These are phyloP conservation scores for Colletes latitarsis DNA, from an alignment of 1,140 invertebrate species.

Conservation along the genomic window DNA sequence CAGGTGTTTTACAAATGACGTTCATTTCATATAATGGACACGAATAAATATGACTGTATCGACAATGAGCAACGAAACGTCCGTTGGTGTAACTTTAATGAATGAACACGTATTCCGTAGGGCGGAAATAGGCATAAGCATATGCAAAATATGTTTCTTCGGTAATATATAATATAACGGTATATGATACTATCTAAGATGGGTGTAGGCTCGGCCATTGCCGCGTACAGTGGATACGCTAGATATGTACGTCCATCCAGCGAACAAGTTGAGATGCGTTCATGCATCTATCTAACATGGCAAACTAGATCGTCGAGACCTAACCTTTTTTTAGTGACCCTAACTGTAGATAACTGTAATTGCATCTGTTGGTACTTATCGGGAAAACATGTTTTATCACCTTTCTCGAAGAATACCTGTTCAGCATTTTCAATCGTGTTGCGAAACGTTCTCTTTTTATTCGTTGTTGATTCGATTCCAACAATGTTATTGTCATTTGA, in stretches of 20 bases:
- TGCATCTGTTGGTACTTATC: constrained; percentile 48
- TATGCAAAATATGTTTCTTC: constrained; percentile 69
- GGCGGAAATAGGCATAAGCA: constrained; percentile 27
- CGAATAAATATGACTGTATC: too few relatives aligned
- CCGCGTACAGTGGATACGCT: constrained; percentile 1
- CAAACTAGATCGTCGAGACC: constrained; percentile 72
- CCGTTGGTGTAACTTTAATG: too few relatives aligned
- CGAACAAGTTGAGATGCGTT: constrained; percentile 63
- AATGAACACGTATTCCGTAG: background rate
- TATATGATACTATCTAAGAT: constrained; percentile 67
- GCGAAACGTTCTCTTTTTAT: background rate
- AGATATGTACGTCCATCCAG: constrained; percentile 34
- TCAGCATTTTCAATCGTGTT: constrained; percentile 12
- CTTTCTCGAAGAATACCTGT: background rate
- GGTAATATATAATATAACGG: constrained; percentile 75
- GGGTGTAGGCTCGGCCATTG: constrained; percentile 64
- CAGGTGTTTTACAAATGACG: background rate
- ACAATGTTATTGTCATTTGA: too few relatives aligned
- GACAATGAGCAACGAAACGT: background rate
- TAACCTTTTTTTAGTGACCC: constrained; percentile 63
- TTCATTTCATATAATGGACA: background rate
- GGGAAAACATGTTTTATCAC: constrained; percentile 52
- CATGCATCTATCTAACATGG: constrained; percentile 62
- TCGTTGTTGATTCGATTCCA: too few relatives aligned
- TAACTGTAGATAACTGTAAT: constrained; percentile 70